Percentiles rank a stretch among this genome's conserved stretches.
Evolutionary conservation across 2,797 vertebrate genomes (phyloP).

Genomic region (Garrulus glandarius): DNA sequence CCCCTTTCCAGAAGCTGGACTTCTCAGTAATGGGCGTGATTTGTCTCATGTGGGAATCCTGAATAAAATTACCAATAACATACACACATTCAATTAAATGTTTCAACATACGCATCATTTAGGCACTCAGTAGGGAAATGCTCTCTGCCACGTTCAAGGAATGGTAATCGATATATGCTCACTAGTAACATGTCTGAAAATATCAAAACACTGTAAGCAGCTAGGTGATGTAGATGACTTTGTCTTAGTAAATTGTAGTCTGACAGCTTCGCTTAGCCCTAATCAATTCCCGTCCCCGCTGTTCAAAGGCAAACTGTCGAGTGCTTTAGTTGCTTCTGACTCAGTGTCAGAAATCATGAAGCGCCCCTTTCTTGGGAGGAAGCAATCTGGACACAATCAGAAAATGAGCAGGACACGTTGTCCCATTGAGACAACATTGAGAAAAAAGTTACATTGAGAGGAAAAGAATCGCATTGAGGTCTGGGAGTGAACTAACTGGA

Average conservation of each 20-base stretch:
- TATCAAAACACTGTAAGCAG: not conserved
- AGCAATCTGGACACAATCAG: not conserved
- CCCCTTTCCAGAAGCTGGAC: not conserved
- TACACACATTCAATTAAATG: conserved; percentile 16
- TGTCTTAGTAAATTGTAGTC: conserved; percentile 28
- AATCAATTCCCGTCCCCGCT: not conserved
- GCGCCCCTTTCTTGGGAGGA: not conserved
- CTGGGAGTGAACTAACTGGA: not conserved
- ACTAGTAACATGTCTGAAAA: not conserved
- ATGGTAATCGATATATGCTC: not conserved
- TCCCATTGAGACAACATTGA: not conserved
- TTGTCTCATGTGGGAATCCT: not conserved
- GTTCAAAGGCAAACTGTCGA: conserved; percentile 10
- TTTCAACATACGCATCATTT: conserved; percentile 11
- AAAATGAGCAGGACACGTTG: not conserved
- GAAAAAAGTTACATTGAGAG: not conserved
- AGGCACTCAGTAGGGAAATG: conserved; percentile 26
- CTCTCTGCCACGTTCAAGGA: not conserved
- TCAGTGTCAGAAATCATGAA: conserved; percentile 34
- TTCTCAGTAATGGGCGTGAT: not conserved
- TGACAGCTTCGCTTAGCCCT: conserved; percentile 8
- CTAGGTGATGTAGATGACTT: conserved; percentile 20
- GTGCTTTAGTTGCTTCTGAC: not conserved
- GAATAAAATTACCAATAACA: conserved; percentile 31
- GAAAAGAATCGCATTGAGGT: not conserved